A percentile compares a stretch with the other conserved stretches of the same genome.
Conservation (phyloP, 2,888 invertebrate species). For the Eristalinus aeneus region DNA sequence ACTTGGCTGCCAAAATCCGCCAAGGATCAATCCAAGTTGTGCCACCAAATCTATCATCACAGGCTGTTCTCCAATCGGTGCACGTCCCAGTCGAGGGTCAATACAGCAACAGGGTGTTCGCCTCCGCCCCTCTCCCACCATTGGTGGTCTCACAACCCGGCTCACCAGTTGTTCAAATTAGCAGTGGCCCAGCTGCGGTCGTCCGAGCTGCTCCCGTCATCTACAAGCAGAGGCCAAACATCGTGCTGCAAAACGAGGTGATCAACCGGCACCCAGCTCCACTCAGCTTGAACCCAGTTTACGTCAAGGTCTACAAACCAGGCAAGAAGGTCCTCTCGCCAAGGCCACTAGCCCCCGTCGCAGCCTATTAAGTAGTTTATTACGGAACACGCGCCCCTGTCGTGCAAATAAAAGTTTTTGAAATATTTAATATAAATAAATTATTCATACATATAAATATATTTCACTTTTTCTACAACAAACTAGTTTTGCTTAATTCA, state of each 20-base stretch:
- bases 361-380: not conserved
- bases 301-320: constrained; percentile 79
- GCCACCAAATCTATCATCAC: constrained; percentile 77
- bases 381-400: not conserved
- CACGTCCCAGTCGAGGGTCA: constrained; percentile 76
- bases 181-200: constrained; percentile 78
- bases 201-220: constrained; percentile 78
- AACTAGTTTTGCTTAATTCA: not conserved
- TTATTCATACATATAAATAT: not conserved
- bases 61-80: constrained; percentile 77
- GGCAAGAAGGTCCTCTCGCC: constrained; percentile 77
- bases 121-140: constrained; percentile 77
- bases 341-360: constrained; percentile 17
- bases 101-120: constrained; percentile 77
- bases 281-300: constrained; percentile 78
- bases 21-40: constrained; percentile 77
- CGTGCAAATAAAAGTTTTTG: not conserved
- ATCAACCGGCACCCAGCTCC: constrained; percentile 79
- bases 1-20: constrained; percentile 77
- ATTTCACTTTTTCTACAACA: not conserved
- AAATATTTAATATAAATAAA: constrained; percentile 26
- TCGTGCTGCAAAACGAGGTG: constrained; percentile 79
- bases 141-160: constrained; percentile 78
- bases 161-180: constrained; percentile 76
- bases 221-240: constrained; percentile 78